These are phyloP conservation scores for honey bee (Apis mellifera) DNA, from an alignment of 1,140 invertebrate species.

Conservation along the genomic window DNA sequence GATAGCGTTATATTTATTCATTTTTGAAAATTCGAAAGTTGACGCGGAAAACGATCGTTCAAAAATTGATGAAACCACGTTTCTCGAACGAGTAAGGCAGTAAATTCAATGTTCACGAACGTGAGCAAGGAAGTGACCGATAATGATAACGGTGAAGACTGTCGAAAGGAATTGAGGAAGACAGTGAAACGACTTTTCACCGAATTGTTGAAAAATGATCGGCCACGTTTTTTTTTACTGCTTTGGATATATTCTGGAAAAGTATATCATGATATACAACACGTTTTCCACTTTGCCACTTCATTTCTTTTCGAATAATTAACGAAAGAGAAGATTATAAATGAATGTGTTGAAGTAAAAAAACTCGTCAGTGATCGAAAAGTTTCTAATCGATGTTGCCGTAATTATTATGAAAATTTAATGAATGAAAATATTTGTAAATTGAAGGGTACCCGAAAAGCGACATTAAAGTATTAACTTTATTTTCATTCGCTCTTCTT, in stretches of 20 bases:
- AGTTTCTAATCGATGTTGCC: not conserved
- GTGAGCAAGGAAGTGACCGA: slow-evolving; percentile 41
- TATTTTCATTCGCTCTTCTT: slow-evolving; percentile 34
- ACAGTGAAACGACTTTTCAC: slow-evolving; percentile 44
- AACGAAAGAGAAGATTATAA: not conserved
- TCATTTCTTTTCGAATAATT: not conserved
- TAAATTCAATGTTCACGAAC: slow-evolving; percentile 58
- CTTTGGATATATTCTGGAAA: not conserved
- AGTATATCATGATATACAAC: not conserved
- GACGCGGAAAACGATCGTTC: slow-evolving; percentile 46
- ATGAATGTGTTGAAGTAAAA: not conserved
- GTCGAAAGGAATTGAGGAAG: slow-evolving; percentile 41
- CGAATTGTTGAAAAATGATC: slow-evolving; percentile 28
- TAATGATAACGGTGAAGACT: slow-evolving; percentile 39
- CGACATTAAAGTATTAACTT: slow-evolving; percentile 2
- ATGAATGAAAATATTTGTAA: not conserved
- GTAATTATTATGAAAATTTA: not conserved
- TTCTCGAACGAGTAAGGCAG: slow-evolving; percentile 38
- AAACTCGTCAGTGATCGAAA: not conserved
- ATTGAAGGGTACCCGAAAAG: not conserved
- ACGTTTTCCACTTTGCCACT: not conserved
- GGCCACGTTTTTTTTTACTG: slow-evolving; percentile 24
- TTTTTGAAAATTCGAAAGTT: slow-evolving; percentile 32
- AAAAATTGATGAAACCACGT: slow-evolving; percentile 62
- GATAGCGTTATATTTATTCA: slow-evolving; percentile 26